These are phyloP conservation scores for Paradisaea rubra DNA, from an alignment of 2,113 vertebrate species.

Conservation along the genomic window DNA sequence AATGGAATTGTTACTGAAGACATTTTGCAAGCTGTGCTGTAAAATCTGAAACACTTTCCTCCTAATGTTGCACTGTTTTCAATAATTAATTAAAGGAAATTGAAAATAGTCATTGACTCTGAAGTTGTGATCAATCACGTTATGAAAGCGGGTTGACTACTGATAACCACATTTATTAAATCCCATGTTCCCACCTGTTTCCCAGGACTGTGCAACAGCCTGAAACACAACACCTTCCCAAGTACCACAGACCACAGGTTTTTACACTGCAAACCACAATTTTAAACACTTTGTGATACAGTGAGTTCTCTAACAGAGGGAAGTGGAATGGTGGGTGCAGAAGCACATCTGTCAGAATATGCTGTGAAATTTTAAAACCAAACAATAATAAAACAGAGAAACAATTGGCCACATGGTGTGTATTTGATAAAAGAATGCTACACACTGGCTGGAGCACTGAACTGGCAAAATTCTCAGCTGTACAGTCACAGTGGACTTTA, in stretches of 20 bases:
- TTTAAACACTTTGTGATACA: not conserved
- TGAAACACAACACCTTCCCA: not conserved
- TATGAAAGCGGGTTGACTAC: not conserved
- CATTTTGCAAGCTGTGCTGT: not conserved
- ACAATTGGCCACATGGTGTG: not conserved
- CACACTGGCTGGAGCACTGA: not conserved
- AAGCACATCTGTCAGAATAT: not conserved
- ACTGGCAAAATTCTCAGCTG: not conserved
- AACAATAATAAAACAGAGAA: not conserved
- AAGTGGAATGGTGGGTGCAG: not conserved
- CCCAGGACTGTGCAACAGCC: not conserved
- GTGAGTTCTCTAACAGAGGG: not conserved
- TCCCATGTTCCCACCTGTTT: not conserved
- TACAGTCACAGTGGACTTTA: not conserved
- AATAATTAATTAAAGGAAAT: conserved; percentile 18
- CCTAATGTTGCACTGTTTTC: not conserved
- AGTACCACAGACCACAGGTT: not conserved
- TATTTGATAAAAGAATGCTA: not conserved
- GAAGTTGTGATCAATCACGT: not conserved
- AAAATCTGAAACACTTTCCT: not conserved
- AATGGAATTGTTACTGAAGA: not conserved
- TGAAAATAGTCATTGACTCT: not conserved
- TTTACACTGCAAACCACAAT: not conserved
- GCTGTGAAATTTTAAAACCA: not conserved
- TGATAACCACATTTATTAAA: not conserved